phyloP scores from a whole-genome alignment of 2,888 invertebrate genomes.

The Orthosia incerta region DNA sequence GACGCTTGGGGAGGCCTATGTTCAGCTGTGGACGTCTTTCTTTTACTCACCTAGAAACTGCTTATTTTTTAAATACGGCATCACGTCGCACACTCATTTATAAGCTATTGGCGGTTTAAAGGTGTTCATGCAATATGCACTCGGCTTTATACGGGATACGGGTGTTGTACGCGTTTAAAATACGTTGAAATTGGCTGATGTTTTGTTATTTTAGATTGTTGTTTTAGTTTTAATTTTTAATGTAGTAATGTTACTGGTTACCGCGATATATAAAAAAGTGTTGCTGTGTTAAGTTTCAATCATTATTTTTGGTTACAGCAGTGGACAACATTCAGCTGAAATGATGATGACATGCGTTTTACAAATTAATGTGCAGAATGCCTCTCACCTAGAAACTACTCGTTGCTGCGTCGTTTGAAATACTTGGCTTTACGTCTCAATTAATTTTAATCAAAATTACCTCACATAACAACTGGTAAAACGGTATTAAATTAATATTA shows the following conservation, averaged over 20 bases:
- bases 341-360: too few species aligned
- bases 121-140: conserved; percentile 71
- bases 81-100: conserved; percentile 78
- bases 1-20: too few species aligned
- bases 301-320: too few species aligned
- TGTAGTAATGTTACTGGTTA: not conserved
- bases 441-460: not conserved
- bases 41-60: too few species aligned
- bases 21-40: too few species aligned
- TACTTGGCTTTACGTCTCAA: too few species aligned
- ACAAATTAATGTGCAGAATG: too few species aligned
- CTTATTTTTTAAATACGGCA: conserved; percentile 46
- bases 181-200: conserved; percentile 43
- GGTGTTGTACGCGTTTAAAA: conserved; percentile 36
- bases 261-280: too few species aligned
- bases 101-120: conserved; percentile 76
- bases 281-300: too few species aligned
- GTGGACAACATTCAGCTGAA: too few species aligned
- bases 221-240: not conserved
- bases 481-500: not conserved
- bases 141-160: conserved; percentile 64
- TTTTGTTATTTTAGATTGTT: conserved; percentile 24
- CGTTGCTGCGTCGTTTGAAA: too few species aligned
- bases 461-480: not conserved
- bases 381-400: too few species aligned